Evolutionary conservation across 2,888 invertebrate genomes (phyloP), one percentile per base, ranked within the genome.

Genomic region (Plebejus anna): DNA sequence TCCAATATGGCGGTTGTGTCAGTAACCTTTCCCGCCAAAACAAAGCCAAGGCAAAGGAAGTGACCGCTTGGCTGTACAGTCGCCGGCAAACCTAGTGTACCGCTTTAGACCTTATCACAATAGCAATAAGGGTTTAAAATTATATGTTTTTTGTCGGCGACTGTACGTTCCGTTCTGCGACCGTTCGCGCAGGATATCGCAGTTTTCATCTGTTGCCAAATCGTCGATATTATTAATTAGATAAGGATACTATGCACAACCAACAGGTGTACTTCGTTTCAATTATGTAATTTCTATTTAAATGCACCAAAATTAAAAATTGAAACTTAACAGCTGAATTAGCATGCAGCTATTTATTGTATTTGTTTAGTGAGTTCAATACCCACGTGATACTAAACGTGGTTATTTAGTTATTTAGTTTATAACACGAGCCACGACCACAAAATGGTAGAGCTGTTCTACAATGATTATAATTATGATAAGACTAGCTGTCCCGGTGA

Each of bases 21-120:
- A 79, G 76, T 79, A 72, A 77, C 78, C 79, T 77, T 72, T 76
- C 66, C 51, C 70, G 75, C 51, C 70, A 75, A 66, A 70, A 78
- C 77, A 76, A 76, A 75, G 59, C 55, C 75, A 79, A 77, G 77
- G 79, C 77, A 55, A 70, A 78, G 80, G 79, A 80, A 79, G 78
- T 76, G 70, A 76, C 70, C 77, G 79, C 79, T 79, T 16, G 55
- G 55, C 55, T 55, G 16, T 55, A 55, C 55, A 55, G 55, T 16
- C 55, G 55, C 55, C 55, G 55, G 4, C 55, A 55, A 55, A 55
- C 3, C 16, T 55, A 16, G 55, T 16, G 13, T 55, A 55, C 16
- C 9, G 51, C 55, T 4, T 55, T 55, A 13, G 55, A 55, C 16
- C 55, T 55, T 55, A 55, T 16, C 1, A 16, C 55, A 55, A 55